A percentile compares a stretch with the other conserved stretches of the same genome.
phyloP scores from a whole-genome alignment of 64 coral and sea anemone genomes.

The Exaiptasia diaphana region DNA sequence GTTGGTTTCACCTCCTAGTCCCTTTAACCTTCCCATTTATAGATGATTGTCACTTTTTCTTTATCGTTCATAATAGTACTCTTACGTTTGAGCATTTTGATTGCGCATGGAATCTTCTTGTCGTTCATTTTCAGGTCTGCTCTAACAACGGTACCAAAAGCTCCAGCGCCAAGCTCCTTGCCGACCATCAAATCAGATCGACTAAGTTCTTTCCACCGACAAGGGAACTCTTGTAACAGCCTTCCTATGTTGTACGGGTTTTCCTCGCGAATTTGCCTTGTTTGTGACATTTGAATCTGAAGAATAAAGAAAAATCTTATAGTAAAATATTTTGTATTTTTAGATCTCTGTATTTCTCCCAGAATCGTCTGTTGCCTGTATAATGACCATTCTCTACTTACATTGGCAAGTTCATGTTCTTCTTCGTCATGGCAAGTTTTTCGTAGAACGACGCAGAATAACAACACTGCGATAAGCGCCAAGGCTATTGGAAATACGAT shows the following conservation, averaged over 20 bases:
- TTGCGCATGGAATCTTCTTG: background rate
- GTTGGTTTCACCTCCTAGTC: background rate
- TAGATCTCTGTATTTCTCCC: no score
- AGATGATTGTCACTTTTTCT: background rate
- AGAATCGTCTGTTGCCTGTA: background rate
- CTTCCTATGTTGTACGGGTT: slow-evolving; percentile 1
- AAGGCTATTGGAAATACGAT: slow-evolving; percentile 11
- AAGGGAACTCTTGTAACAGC: slow-evolving; percentile 8
- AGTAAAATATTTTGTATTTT: background rate
- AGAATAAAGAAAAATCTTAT: background rate
- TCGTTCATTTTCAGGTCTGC: background rate
- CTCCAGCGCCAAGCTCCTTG: slow-evolving; percentile 29
- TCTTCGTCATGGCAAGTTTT: no score
- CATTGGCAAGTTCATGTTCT: no score
- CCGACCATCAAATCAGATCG: background rate
- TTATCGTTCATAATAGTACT: background rate
- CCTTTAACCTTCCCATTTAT: background rate
- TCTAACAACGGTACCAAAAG: slow-evolving; percentile 29
- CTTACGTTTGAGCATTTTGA: slow-evolving; percentile 48
- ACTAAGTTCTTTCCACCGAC: slow-evolving; percentile 14
- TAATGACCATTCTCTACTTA: background rate
- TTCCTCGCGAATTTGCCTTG: background rate
- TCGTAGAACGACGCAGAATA: background rate
- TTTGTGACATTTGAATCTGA: no score
- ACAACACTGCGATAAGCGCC: background rate